A percentile compares a stretch with the other conserved stretches of the same genome.
Evolutionary conservation across 2,113 vertebrate species (phyloP).

Genomic region (Heterotilapia buettikoferi): DNA sequence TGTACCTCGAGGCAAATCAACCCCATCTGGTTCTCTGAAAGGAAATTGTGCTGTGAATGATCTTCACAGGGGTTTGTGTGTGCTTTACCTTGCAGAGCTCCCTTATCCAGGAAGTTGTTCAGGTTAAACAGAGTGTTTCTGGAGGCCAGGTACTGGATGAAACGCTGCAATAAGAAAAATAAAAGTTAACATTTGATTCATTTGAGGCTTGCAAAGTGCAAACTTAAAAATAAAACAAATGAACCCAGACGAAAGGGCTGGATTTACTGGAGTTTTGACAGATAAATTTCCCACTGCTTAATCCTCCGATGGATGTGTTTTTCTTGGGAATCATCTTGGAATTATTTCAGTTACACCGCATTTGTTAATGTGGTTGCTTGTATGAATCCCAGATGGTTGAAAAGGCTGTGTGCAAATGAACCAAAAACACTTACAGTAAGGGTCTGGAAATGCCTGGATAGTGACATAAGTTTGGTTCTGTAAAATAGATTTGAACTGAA

Average conservation of each 20-base stretch:
- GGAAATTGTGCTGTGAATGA: neutral
- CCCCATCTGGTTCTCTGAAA: neutral
- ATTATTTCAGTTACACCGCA: neutral
- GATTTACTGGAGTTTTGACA: neutral
- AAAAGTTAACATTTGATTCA: neutral
- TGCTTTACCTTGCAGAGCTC: conserved; percentile 81
- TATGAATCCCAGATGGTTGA: neutral
- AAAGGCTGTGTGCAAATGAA: neutral
- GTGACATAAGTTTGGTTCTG: neutral
- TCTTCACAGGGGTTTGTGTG: neutral
- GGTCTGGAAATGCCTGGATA: neutral
- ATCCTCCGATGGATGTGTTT: neutral
- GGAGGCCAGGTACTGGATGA: conserved; percentile 93
- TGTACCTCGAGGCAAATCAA: neutral
- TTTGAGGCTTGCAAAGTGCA: neutral
- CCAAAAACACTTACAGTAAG: neutral
- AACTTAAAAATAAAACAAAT: neutral
- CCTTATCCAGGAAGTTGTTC: conserved; percentile 94
- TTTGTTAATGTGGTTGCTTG: neutral
- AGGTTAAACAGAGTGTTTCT: conserved; percentile 93
- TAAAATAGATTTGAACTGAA: neutral
- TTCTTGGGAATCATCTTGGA: neutral
- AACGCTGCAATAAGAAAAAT: conserved; percentile 71
- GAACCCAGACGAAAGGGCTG: neutral
- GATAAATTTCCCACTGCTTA: neutral